phyloP scores from a whole-genome alignment of 2,113 vertebrate species.

The Lophotis ruficrista region DNA sequence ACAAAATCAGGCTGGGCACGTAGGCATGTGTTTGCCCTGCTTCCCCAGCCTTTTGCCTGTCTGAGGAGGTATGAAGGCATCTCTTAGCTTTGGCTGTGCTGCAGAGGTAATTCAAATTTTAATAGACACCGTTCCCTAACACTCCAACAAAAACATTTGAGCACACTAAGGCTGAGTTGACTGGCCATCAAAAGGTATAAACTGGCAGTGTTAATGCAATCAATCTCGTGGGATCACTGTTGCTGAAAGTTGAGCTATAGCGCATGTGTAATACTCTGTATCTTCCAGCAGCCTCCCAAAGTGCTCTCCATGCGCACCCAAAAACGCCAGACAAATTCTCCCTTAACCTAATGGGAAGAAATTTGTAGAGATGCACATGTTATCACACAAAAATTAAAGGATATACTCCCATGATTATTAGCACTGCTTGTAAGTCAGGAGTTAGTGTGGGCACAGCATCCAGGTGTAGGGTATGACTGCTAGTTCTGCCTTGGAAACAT shows the following conservation, averaged over 20 bases:
- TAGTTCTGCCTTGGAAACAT: background rate
- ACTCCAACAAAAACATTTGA: background rate
- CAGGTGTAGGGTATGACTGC: background rate
- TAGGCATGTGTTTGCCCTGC: background rate
- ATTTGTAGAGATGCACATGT: background rate
- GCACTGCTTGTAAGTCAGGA: background rate
- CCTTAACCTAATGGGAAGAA: background rate
- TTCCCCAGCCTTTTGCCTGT: background rate
- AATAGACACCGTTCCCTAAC: background rate
- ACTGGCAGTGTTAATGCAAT: background rate
- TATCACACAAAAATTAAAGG: background rate
- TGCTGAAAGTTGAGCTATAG: background rate
- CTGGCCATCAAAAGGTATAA: background rate
- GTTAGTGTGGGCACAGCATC: background rate
- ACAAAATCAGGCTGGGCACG: background rate
- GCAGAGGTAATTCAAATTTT: background rate
- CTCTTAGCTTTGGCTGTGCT: background rate
- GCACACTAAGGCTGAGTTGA: background rate
- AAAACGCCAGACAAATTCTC: background rate
- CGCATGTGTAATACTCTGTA: background rate
- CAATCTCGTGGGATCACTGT: background rate
- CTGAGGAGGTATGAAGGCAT: background rate
- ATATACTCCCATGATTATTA: background rate
- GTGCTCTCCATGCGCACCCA: background rate
- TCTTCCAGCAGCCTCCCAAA: background rate